A percentile compares a stretch with the other conserved stretches of the same genome.
Evolutionary conservation across 2,797 vertebrate genomes (phyloP).

Genomic region (Sebastes hopkinsi): DNA sequence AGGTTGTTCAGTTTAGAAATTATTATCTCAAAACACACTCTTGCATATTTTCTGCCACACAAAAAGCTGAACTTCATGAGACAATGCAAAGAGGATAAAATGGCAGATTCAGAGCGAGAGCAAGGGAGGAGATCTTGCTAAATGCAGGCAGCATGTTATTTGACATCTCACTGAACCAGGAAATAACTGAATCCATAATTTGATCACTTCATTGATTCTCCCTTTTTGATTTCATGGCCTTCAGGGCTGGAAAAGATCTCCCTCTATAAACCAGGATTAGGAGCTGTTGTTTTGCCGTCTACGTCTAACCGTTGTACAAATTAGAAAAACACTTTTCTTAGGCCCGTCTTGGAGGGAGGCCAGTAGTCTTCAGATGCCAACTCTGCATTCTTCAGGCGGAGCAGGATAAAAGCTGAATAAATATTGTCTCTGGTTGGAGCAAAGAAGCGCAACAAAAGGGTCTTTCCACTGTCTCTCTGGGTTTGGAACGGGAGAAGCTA

Average conservation of each 20-base stretch:
- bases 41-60: not conserved
- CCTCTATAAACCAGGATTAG: conserved; percentile 46
- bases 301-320: conserved; percentile 44
- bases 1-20: not conserved
- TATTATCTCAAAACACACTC: not conserved
- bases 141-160: conserved; percentile 47
- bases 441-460: not conserved
- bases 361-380: conserved; percentile 56
- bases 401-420: conserved; percentile 61
- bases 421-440: conserved; percentile 50
- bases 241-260: conserved; percentile 37
- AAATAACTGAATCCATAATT: conserved; percentile 64
- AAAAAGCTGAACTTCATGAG: not conserved
- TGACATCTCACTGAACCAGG: conserved; percentile 72
- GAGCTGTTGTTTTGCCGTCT: conserved; percentile 43
- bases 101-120: not conserved
- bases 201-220: conserved; percentile 70
- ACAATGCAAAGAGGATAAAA: not conserved
- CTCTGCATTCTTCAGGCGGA: conserved; percentile 32
- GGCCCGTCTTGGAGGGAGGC: conserved; percentile 51
- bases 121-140: conserved; percentile 12
- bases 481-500: conserved; percentile 14
- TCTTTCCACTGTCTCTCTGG: conserved; percentile 26
- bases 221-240: conserved; percentile 57
- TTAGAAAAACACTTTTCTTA: conserved; percentile 60